These are phyloP conservation scores for Gavia stellata DNA, from an alignment of 2,113 vertebrate genomes.

Conservation along the genomic window DNA sequence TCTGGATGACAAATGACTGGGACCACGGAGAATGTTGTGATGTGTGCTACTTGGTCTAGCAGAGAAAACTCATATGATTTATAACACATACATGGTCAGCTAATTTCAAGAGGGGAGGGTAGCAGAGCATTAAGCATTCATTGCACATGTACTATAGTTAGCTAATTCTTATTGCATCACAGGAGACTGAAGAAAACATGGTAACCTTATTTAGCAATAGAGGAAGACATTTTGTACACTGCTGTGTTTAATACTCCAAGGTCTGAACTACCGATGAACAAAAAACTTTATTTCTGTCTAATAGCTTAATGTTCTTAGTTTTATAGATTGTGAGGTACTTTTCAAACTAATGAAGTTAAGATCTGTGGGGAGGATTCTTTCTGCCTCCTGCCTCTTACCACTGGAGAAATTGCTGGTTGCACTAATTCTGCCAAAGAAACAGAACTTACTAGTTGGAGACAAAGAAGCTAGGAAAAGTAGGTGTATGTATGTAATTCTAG, in stretches of 20 bases:
- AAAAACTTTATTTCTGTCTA: neutral
- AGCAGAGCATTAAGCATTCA: neutral
- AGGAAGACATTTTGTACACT: neutral
- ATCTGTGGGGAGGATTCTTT: neutral
- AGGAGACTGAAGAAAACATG: neutral
- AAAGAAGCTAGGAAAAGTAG: neutral
- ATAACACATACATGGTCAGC: neutral
- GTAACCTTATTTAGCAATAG: neutral
- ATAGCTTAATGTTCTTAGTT: neutral
- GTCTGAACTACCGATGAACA: neutral
- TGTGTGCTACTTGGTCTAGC: neutral
- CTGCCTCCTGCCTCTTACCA: neutral
- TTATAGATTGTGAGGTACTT: neutral
- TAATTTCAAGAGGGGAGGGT: neutral
- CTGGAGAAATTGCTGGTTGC: neutral
- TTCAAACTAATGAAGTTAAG: neutral
- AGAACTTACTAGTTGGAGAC: neutral
- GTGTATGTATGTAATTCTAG: neutral
- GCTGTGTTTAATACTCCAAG: neutral
- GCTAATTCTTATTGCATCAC: neutral
- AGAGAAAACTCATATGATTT: neutral
- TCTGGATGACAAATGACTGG: neutral
- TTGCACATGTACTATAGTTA: neutral
- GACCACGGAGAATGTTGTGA: neutral
- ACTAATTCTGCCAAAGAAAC: neutral